These are phyloP conservation scores for Fregetta grallaria DNA, from an alignment of 2,113 vertebrate genomes.

Conservation along the genomic window DNA sequence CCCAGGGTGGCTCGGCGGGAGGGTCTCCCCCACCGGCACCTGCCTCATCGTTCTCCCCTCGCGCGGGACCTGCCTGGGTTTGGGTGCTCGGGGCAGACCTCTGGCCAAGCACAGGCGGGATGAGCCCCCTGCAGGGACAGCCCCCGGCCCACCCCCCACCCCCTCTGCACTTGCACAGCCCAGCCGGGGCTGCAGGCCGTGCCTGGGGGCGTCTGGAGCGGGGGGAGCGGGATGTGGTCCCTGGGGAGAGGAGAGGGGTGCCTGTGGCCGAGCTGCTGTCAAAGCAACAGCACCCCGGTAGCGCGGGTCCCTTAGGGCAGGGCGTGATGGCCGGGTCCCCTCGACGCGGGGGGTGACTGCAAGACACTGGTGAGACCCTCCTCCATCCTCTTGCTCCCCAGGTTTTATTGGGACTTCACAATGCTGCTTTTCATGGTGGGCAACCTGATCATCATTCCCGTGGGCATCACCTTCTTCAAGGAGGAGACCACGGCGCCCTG, in stretches of 20 bases:
- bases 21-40: fast-evolving
- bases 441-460: slow-evolving; percentile 97
- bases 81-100: not conserved
- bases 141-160: not conserved
- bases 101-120: fast-evolving
- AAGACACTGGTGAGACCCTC: fast-evolving
- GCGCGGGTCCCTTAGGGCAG: fast-evolving
- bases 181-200: not conserved
- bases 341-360: fast-evolving
- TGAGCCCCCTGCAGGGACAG: not conserved
- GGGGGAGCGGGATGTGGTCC: not conserved
- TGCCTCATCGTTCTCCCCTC: not conserved
- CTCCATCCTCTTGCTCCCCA: not conserved
- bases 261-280: not conserved
- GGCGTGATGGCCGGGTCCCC: fast-evolving
- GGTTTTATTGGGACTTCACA: slow-evolving; percentile 99
- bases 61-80: fast-evolving
- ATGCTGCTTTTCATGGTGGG: slow-evolving; percentile 99
- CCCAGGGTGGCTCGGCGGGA: not conserved
- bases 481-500: slow-evolving; percentile 96
- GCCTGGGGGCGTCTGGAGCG: not conserved
- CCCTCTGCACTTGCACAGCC: not conserved
- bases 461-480: slow-evolving; percentile 99
- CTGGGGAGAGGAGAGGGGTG: not conserved
- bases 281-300: not conserved